Evolutionary conservation across 1,140 invertebrate species (phyloP).

Genomic region (Orchestia grillus): DNA sequence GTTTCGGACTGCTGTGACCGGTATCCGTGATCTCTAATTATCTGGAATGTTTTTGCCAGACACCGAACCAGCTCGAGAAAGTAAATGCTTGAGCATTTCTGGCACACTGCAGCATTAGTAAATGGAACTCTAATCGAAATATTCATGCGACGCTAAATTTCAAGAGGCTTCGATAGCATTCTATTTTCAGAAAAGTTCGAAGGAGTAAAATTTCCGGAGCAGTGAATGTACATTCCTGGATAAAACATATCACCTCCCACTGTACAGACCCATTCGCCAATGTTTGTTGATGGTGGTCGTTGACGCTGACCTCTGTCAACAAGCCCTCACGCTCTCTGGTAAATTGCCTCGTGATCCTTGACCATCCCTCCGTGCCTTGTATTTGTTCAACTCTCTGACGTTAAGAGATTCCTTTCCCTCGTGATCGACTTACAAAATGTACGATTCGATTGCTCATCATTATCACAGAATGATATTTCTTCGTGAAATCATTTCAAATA

Average conservation of each 20-base stretch:
- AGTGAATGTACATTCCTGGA: background rate
- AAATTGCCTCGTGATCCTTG: background rate
- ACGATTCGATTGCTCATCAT: background rate
- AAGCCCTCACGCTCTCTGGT: background rate
- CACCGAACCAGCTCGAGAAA: background rate
- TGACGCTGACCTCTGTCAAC: background rate
- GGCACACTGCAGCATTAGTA: background rate
- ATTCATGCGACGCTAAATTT: background rate
- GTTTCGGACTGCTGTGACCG: background rate
- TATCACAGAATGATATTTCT: background rate
- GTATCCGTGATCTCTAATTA: slow-evolving; percentile 3
- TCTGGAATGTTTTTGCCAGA: background rate
- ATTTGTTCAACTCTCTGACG: background rate
- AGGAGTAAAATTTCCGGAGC: background rate
- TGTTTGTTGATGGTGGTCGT: background rate
- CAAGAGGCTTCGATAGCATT: background rate
- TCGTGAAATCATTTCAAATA: background rate
- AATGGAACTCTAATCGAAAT: background rate
- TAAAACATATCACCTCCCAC: background rate
- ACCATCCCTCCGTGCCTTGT: background rate
- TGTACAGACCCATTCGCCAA: background rate
- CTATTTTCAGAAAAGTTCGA: background rate
- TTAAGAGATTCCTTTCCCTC: background rate
- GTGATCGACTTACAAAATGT: background rate
- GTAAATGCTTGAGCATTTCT: background rate